Evolutionary conservation across 2,888 invertebrate species (phyloP).

Genomic region (Mimachlamys varia): DNA sequence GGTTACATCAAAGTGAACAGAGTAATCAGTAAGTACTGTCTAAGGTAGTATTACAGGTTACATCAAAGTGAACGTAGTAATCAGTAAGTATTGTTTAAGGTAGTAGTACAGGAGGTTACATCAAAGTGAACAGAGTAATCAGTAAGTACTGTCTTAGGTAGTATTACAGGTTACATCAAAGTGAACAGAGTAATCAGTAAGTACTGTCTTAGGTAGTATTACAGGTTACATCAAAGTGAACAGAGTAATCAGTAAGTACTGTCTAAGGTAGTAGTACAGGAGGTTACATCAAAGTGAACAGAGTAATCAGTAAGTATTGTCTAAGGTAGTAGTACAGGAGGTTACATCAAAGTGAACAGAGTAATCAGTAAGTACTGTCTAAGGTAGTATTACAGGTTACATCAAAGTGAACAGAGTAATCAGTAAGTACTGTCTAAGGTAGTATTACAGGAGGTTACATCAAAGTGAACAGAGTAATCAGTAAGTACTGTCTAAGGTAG

Average conservation of each 20-base stretch:
- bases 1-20: conserved; percentile 58
- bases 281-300: conserved; percentile 57
- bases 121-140: conserved; percentile 55
- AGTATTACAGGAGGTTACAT: no score
- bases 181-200: conserved; percentile 55
- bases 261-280: no score
- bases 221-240: conserved; percentile 56
- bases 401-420: conserved; percentile 55
- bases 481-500: conserved; percentile 40
- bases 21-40: conserved; percentile 42
- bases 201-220: no score
- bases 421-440: conserved; percentile 41
- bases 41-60: no score
- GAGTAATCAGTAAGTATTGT: conserved; percentile 47
- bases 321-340: no score
- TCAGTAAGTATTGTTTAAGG: conserved; percentile 41
- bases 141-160: conserved; percentile 40
- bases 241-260: conserved; percentile 50
- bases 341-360: conserved; percentile 57
- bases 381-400: no score
- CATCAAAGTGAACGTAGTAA: conserved; percentile 56
- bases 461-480: conserved; percentile 54
- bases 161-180: no score
- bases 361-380: conserved; percentile 42
- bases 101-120: no score